Percentiles rank a stretch among this genome's conserved stretches.
Evolutionary conservation across 2,888 invertebrate genomes (phyloP).

Genomic region (Augochlorella aurata): DNA sequence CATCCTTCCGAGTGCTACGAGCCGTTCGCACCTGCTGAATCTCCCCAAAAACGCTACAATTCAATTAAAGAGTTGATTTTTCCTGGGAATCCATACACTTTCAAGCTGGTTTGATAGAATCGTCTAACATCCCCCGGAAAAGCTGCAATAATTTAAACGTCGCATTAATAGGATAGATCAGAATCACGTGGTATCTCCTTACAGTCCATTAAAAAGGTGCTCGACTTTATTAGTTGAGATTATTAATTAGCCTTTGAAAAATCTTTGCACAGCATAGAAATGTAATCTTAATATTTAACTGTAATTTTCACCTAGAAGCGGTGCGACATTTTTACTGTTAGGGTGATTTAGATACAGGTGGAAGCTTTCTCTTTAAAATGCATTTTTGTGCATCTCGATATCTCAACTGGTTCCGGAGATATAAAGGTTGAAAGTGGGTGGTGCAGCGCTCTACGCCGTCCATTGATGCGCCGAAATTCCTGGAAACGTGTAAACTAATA

Average conservation of each 20-base stretch:
- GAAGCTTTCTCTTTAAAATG: neutral
- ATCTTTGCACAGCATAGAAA: neutral
- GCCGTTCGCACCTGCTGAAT: neutral
- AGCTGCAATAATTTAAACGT: too few relatives aligned
- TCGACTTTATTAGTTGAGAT: too few relatives aligned
- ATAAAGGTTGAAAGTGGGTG: neutral
- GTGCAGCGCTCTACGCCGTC: neutral
- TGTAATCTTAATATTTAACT: neutral
- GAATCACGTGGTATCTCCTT: too few relatives aligned
- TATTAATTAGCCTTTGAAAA: neutral
- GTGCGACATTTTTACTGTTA: neutral
- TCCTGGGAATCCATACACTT: too few relatives aligned
- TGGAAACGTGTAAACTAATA: constrained; percentile 10
- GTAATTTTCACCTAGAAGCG: neutral
- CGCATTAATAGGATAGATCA: too few relatives aligned
- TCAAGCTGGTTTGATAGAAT: too few relatives aligned
- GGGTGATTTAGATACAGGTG: neutral
- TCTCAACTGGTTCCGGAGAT: constrained; percentile 19
- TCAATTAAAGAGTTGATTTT: too few relatives aligned
- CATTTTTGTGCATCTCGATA: neutral
- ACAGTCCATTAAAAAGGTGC: too few relatives aligned
- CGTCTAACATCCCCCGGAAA: too few relatives aligned
- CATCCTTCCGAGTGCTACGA: neutral
- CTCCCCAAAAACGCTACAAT: neutral
- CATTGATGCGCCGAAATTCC: neutral